phyloP scores from a whole-genome alignment of 2,797 vertebrate species.

The Characodon lateralis region DNA sequence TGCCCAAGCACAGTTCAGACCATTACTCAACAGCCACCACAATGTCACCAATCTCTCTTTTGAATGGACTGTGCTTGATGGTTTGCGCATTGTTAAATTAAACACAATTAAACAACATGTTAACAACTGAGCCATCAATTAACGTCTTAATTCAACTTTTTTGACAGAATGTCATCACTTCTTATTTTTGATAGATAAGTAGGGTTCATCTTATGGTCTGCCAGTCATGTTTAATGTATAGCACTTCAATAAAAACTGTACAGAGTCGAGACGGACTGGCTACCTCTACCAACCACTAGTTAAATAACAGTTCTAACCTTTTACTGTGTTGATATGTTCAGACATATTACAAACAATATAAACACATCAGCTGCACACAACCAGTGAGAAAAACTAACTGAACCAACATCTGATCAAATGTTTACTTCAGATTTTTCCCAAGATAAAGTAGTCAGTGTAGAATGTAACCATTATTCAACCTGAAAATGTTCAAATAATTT shows the following conservation, averaged over 20 bases:
- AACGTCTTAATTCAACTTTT: neutral
- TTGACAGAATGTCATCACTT: neutral
- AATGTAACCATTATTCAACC: neutral
- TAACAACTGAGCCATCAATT: neutral
- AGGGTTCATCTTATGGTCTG: neutral
- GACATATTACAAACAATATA: neutral
- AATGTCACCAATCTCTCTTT: too few species aligned
- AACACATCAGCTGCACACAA: neutral
- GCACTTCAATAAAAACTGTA: neutral
- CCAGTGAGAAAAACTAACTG: neutral
- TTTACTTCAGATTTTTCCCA: neutral
- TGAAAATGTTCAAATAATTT: neutral
- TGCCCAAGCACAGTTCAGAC: too few species aligned
- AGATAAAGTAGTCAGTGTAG: neutral
- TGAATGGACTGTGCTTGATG: too few species aligned
- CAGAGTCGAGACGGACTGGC: neutral
- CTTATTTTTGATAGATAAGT: neutral
- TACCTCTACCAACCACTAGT: neutral
- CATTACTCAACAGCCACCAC: too few species aligned
- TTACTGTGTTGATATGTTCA: neutral
- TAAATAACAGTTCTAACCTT: neutral
- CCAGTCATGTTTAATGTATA: neutral
- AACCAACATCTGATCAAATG: neutral
- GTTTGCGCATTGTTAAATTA: too few species aligned
- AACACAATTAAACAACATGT: neutral